Conservation (phyloP, 2,797 vertebrate species). For the Microctenopoma steveboyesi region DNA sequence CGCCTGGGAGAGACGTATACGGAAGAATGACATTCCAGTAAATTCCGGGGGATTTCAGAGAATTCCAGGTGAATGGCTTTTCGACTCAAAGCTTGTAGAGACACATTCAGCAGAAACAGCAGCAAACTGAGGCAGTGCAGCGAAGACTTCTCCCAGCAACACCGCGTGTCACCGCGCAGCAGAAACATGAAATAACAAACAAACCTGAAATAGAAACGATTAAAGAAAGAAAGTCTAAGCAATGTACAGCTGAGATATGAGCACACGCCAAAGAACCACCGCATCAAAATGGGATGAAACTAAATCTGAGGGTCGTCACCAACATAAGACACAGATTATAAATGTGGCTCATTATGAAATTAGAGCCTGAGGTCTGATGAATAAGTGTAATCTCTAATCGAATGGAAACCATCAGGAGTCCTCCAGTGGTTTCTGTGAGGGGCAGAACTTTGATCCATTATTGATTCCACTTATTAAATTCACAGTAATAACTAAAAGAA, state of each 20-base stretch:
- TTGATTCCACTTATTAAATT: slow-evolving; percentile 42
- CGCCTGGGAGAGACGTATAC: background rate
- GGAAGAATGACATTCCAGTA: slow-evolving; percentile 17
- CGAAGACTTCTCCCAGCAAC: background rate
- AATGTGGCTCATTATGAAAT: background rate
- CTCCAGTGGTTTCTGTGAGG: slow-evolving; percentile 4
- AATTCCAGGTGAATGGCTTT: slow-evolving; percentile 31
- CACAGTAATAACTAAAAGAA: slow-evolving; percentile 30
- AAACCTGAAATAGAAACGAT: background rate
- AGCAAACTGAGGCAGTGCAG: background rate
- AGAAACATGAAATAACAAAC: background rate
- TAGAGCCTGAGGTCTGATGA: background rate
- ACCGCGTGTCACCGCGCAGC: background rate
- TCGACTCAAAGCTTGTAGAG: slow-evolving; percentile 42
- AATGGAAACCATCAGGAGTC: slow-evolving; percentile 3
- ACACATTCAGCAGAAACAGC: slow-evolving; percentile 36
- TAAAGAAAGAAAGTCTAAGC: too few relatives aligned
- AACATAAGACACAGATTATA: background rate
- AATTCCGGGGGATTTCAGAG: slow-evolving; percentile 2
- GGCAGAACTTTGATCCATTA: slow-evolving; percentile 35
- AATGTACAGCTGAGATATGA: too few relatives aligned
- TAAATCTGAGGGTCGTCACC: background rate
- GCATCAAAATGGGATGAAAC: background rate
- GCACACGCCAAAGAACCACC: too few relatives aligned
- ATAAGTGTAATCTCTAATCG: background rate